phyloP scores from a whole-genome alignment of 1,140 invertebrate genomes.

The Drosophila fuyamai region DNA sequence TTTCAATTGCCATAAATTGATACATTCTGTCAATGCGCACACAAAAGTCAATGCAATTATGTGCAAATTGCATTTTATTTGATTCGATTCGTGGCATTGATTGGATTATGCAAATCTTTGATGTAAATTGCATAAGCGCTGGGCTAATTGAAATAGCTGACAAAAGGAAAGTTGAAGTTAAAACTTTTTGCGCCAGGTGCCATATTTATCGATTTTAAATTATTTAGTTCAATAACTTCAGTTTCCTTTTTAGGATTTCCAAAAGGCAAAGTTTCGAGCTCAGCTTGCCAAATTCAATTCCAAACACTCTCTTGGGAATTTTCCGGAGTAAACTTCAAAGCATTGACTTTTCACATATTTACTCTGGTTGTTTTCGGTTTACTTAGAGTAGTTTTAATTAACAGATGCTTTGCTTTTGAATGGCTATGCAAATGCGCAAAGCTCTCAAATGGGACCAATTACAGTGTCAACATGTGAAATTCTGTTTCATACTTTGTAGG shows the following conservation, averaged over 20 bases:
- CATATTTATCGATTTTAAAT: conserved; percentile 1
- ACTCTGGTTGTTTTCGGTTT: conserved; percentile 4
- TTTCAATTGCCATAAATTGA: conserved; percentile 69
- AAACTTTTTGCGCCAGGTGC: background rate
- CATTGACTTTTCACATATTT: conserved; percentile 28
- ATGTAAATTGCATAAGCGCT: conserved; percentile 40
- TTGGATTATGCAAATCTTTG: conserved; percentile 67
- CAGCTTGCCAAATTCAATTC: conserved; percentile 57
- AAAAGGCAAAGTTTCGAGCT: conserved; percentile 20
- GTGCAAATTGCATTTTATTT: conserved; percentile 71
- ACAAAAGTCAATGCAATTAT: conserved; percentile 68
- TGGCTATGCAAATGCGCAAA: conserved; percentile 25
- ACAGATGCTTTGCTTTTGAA: conserved; percentile 18
- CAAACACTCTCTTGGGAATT: conserved; percentile 44
- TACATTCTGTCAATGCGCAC: conserved; percentile 20
- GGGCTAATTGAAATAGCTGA: conserved; percentile 48
- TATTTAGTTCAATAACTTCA: conserved; percentile 33
- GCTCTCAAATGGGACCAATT: conserved; percentile 35
- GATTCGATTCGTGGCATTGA: conserved; percentile 48
- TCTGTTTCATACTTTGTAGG: conserved; percentile 8
- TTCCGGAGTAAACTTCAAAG: conserved; percentile 18
- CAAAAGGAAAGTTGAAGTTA: conserved; percentile 17
- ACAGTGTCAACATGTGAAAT: conserved; percentile 34
- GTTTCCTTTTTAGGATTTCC: conserved; percentile 41
- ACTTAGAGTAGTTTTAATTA: conserved; percentile 35